phyloP scores from a whole-genome alignment of 2,113 vertebrate species.

The Oncorhynchus gorbuscha region DNA sequence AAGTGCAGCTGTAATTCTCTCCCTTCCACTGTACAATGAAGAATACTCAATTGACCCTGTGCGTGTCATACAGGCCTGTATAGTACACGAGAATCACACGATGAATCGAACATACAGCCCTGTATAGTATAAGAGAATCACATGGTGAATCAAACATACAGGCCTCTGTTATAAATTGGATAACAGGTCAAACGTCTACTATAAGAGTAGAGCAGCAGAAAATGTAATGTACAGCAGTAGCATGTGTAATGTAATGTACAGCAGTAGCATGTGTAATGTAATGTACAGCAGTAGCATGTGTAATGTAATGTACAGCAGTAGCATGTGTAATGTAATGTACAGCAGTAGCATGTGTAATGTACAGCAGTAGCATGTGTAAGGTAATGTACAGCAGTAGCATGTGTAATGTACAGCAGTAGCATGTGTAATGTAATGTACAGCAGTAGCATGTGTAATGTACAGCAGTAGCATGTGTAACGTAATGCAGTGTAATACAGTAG shows the following conservation, averaged over 20 bases:
- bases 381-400: too few relatives aligned
- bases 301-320: slow-evolving; percentile 14
- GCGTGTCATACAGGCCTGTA: slow-evolving; percentile 44
- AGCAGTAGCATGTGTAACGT: slow-evolving; percentile 29
- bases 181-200: slow-evolving; percentile 60
- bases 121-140: slow-evolving; percentile 59
- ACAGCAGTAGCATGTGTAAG: too few relatives aligned
- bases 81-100: slow-evolving; percentile 64
- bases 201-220: slow-evolving; percentile 53
- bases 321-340: slow-evolving; percentile 15
- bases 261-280: too few relatives aligned
- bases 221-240: slow-evolving; percentile 12
- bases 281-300: too few relatives aligned
- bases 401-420: too few relatives aligned
- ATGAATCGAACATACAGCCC: slow-evolving; percentile 54
- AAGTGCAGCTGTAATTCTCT: too few relatives aligned
- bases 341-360: too few relatives aligned
- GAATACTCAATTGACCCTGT: too few relatives aligned
- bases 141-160: slow-evolving; percentile 72
- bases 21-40: too few relatives aligned
- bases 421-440: slow-evolving; percentile 37
- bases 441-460: slow-evolving; percentile 23
- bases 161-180: slow-evolving; percentile 70
- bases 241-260: too few relatives aligned
- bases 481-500: slow-evolving; percentile 53